Evolutionary conservation across 2,888 invertebrate genomes (phyloP).

Genomic region (Halictus quadricinctus): DNA sequence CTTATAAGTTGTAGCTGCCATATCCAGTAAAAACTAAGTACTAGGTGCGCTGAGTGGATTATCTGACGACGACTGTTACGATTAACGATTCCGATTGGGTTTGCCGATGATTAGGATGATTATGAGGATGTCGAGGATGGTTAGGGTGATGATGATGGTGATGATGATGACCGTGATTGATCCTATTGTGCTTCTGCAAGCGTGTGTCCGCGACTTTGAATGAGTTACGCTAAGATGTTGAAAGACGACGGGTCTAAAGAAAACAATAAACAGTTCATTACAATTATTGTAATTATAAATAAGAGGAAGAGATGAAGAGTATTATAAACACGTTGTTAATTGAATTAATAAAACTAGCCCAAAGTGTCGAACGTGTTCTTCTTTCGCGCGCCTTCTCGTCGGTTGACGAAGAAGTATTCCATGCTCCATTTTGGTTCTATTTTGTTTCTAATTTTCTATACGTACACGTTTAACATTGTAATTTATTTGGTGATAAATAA

Average conservation of each 20-base stretch:
- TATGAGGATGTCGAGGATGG: conserved; percentile 49
- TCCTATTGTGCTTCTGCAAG: conserved; percentile 74
- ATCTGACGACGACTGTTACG: conserved; percentile 70
- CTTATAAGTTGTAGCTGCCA: conserved; percentile 82
- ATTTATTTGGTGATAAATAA: no score
- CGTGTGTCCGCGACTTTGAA: conserved; percentile 76
- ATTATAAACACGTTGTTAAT: conserved; percentile 82
- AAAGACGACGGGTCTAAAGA: conserved; percentile 81
- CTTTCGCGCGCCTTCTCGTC: background rate
- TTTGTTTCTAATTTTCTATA: no score
- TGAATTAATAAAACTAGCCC: conserved; percentile 83
- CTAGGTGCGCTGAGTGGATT: conserved; percentile 75
- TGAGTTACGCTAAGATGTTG: conserved; percentile 77
- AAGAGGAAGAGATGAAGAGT: conserved; percentile 81
- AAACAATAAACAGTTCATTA: conserved; percentile 77
- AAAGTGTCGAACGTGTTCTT: conserved; percentile 70
- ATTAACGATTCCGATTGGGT: conserved; percentile 61
- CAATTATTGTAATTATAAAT: conserved; percentile 81
- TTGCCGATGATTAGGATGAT: conserved; percentile 4
- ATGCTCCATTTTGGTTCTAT: no score
- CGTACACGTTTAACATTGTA: no score
- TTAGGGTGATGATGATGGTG: conserved; percentile 37
- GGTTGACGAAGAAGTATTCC: background rate
- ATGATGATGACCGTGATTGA: conserved; percentile 57
- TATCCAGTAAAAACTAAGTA: conserved; percentile 77